These are phyloP conservation scores for Enteromius treurensis DNA, from an alignment of 2,797 vertebrate species.

Conservation along the genomic window DNA sequence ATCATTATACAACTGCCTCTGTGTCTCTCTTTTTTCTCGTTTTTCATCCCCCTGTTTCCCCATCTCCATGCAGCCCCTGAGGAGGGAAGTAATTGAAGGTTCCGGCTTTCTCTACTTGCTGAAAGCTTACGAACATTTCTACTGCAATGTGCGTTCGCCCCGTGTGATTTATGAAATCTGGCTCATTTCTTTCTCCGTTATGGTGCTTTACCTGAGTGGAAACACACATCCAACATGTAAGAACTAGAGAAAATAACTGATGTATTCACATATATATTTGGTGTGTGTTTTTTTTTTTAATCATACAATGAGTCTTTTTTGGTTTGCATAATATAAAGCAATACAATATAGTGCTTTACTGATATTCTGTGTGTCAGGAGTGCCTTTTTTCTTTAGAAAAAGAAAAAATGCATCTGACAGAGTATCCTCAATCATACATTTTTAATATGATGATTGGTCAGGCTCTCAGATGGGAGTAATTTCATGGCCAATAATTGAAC, in stretches of 20 bases:
- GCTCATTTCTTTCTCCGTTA: not conserved
- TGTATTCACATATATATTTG: not conserved
- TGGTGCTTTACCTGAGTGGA: not conserved
- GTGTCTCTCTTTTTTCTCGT: slow-evolving; percentile 54
- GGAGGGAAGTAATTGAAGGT: slow-evolving; percentile 51
- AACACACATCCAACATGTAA: not conserved
- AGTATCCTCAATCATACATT: slow-evolving; percentile 11
- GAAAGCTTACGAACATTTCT: not conserved
- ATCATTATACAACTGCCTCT: slow-evolving; percentile 50
- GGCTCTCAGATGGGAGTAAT: slow-evolving; percentile 17
- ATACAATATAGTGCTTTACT: not conserved
- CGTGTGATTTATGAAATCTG: slow-evolving; percentile 2
- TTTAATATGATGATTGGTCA: slow-evolving; percentile 6
- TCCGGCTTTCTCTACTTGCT: slow-evolving; percentile 14
- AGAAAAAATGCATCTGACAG: not conserved
- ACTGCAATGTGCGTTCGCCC: not conserved
- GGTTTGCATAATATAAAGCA: too few species aligned
- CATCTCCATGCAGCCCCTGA: slow-evolving; percentile 41
- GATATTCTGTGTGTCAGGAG: not conserved
- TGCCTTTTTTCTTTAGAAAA: not conserved
- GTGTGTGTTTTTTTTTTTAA: too few species aligned
- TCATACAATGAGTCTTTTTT: too few species aligned
- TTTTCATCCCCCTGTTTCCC: slow-evolving; percentile 45
- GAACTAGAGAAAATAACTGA: not conserved
- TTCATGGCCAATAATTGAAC: not conserved